Evolutionary conservation across 1,140 invertebrate species (phyloP).

Genomic region (Planococcus citri): DNA sequence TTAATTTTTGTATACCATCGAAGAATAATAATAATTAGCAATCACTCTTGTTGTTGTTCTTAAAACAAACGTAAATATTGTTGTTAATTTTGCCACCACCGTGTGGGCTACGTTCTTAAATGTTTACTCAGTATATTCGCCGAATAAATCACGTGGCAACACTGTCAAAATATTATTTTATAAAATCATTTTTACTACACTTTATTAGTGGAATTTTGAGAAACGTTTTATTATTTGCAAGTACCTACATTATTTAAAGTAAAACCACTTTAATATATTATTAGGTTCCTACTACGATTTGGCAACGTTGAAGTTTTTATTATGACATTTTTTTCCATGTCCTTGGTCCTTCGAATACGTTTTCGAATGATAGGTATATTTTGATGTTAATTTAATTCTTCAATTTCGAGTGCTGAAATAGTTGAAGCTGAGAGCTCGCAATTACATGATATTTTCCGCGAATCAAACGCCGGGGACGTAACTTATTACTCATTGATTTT

Average conservation of each 20-base stretch:
- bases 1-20: not conserved
- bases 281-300: not conserved
- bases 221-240: not conserved
- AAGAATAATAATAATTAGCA: not conserved
- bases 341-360: not conserved
- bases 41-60: not conserved
- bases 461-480: no score
- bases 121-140: no score
- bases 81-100: not conserved
- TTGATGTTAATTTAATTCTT: not conserved
- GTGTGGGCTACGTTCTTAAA: no score
- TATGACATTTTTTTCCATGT: not conserved
- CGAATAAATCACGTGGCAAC: not conserved
- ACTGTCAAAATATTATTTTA: not conserved
- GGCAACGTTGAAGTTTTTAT: not conserved
- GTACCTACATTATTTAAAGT: no score
- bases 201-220: not conserved
- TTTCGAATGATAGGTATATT: not conserved
- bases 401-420: no score
- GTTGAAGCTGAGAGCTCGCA: no score
- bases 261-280: not conserved
- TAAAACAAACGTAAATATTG: not conserved
- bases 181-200: not conserved
- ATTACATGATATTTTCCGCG: no score
- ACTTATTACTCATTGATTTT: no score